phyloP scores from a whole-genome alignment of 2,888 invertebrate species.

The Coelogynopora nodosa region DNA sequence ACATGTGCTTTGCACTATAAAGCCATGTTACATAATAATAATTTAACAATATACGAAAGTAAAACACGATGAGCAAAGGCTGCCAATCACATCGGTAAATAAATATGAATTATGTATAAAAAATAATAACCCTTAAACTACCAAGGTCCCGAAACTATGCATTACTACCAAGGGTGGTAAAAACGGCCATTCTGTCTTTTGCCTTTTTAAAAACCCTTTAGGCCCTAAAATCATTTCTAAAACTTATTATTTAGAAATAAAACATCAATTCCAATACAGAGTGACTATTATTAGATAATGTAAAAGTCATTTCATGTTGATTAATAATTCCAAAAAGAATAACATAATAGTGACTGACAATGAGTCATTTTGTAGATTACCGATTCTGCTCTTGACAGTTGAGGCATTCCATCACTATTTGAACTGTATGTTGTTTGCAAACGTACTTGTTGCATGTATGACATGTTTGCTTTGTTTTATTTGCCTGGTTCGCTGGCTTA shows the following conservation, averaged over 20 bases:
- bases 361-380: neutral
- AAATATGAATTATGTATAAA: too few species aligned
- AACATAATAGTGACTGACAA: neutral
- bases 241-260: neutral
- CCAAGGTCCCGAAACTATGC: neutral
- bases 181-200: neutral
- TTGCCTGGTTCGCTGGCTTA: neutral
- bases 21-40: too few species aligned
- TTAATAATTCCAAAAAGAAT: too few species aligned
- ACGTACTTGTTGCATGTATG: neutral
- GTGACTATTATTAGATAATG: neutral
- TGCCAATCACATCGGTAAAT: too few species aligned
- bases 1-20: too few species aligned
- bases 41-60: too few species aligned
- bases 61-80: too few species aligned
- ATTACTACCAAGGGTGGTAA: neutral
- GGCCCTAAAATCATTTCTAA: neutral
- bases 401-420: neutral
- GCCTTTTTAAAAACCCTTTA: neutral
- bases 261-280: neutral
- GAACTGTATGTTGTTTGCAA: conserved; percentile 1
- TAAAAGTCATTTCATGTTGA: neutral
- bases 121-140: neutral
- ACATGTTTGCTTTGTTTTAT: neutral
- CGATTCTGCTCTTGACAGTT: neutral